Evolutionary conservation across 2,113 vertebrate genomes (phyloP), one percentile per base, ranked within the genome.

Genomic region (Ceratotherium simum): DNA sequence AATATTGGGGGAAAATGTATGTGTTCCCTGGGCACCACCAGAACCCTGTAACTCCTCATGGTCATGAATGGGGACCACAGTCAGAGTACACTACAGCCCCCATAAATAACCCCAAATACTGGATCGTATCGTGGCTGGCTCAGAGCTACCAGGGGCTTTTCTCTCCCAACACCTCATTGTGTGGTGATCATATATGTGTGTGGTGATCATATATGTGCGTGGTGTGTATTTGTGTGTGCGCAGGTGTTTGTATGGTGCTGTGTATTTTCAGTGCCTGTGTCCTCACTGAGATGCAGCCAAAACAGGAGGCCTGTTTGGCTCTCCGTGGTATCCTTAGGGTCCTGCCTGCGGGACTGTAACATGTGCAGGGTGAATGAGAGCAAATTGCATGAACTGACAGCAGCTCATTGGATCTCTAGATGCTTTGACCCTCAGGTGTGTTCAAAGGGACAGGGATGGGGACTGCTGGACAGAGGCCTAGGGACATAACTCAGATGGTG

Each of bases 191-290:
- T 23, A 33, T 2, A 46, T 8, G 20, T 14, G 20, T 6, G 13
- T 2, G 9, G 31, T 17, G 8, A 12, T 3, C 16, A 10, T 23
- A 33, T 2, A 46, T 8, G 20, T 14, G 20, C 8, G 13, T 2
- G 9, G 31, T 17, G 8, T n/a, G 11, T 13, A 11, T 29, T 14
- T 82, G 46, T 3, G 25, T 18, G 20, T 21, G 21, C 5, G 12
- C 18, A 21, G 23, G 31, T 13, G 31, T 82, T 14, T 33, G 5
- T 12, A 7, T 39, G 67, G n/a, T 33, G 17, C 27, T 51, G 8
- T n/a, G 17, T n/a, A 18, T 18, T 67, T 58, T 20, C 7, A 14
- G 25, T 4, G 20, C 11, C 39, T n/a, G 7, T 23, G 27, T 76
- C 33, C 27, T 48, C 21, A 2, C 27, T 39, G 60, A 85, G 56